phyloP scores from a whole-genome alignment of 2,113 vertebrate genomes.

The Lepus timidus region DNA sequence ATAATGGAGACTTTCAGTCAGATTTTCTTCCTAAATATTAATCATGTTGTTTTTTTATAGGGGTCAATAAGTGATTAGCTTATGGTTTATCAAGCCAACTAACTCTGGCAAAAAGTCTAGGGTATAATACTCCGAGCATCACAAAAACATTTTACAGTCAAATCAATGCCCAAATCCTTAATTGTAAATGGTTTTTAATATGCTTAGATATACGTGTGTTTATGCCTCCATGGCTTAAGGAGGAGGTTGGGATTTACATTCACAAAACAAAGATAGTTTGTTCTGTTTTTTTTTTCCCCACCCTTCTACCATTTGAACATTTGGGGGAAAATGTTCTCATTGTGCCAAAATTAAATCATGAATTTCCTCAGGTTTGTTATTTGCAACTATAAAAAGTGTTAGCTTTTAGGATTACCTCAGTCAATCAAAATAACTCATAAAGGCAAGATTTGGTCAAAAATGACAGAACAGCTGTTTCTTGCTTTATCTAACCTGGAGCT shows the following conservation, averaged over 20 bases:
- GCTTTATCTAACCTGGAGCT: background rate
- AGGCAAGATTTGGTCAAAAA: background rate
- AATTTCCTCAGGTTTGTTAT: constrained; percentile 5
- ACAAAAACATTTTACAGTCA: background rate
- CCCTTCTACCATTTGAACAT: background rate
- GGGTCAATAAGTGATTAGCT: constrained; percentile 68
- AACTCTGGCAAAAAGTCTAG: constrained; percentile 57
- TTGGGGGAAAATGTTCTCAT: background rate
- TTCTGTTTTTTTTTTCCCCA: constrained; percentile 21
- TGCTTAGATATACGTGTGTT: background rate
- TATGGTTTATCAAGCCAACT: constrained; percentile 76
- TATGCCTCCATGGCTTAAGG: background rate
- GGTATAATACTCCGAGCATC: background rate
- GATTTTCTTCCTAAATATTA: constrained; percentile 70
- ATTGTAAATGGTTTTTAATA: background rate
- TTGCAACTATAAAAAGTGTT: constrained; percentile 4
- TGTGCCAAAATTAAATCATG: constrained; percentile 49
- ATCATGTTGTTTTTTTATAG: constrained; percentile 78
- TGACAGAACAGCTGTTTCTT: background rate
- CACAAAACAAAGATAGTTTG: background rate
- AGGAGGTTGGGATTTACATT: background rate
- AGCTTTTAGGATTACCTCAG: background rate
- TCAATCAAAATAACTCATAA: background rate
- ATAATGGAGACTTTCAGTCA: constrained; percentile 66
- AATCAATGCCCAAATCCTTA: background rate